Conservation (phyloP, 2,888 invertebrate genomes). For the Myathropa florea region DNA sequence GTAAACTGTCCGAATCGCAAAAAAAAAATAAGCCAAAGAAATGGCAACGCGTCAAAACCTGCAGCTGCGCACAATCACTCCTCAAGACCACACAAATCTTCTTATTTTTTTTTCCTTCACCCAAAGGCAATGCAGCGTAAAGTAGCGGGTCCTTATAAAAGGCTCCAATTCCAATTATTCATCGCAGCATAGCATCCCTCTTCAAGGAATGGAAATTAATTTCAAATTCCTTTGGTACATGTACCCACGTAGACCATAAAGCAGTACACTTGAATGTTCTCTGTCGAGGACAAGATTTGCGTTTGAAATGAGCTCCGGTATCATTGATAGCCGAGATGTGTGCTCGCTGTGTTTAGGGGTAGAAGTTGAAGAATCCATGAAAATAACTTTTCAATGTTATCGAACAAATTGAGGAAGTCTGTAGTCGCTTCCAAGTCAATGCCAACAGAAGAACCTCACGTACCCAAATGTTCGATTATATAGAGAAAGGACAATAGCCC, state of each 20-base stretch:
- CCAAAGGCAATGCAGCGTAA: not conserved
- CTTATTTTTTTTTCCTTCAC: not conserved
- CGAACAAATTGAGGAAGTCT: slow-evolving; percentile 44
- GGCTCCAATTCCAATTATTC: slow-evolving; percentile 25
- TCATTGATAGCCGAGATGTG: slow-evolving; percentile 36
- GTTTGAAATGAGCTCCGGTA: slow-evolving; percentile 57
- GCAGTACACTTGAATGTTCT: slow-evolving; percentile 45
- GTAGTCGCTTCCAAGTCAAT: slow-evolving; percentile 34
- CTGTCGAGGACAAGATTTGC: slow-evolving; percentile 62
- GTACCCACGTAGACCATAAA: slow-evolving; percentile 56
- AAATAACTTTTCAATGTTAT: slow-evolving; percentile 64
- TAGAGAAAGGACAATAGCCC: slow-evolving; percentile 63
- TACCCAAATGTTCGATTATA: slow-evolving; percentile 34
- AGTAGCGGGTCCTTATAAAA: slow-evolving; percentile 6
- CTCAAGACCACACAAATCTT: not conserved
- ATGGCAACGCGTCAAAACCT: not conserved
- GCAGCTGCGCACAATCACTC: not conserved
- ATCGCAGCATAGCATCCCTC: slow-evolving; percentile 18
- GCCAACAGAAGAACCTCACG: slow-evolving; percentile 25
- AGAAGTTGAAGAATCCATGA: slow-evolving; percentile 36
- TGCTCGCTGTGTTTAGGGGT: slow-evolving; percentile 1
- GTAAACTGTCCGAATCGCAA: not conserved
- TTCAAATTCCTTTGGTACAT: slow-evolving; percentile 49
- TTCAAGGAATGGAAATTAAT: slow-evolving; percentile 30
- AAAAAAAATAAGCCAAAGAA: not conserved